These are phyloP conservation scores for Poecilia gillii DNA, from an alignment of 2,797 vertebrate species.

Conservation along the genomic window DNA sequence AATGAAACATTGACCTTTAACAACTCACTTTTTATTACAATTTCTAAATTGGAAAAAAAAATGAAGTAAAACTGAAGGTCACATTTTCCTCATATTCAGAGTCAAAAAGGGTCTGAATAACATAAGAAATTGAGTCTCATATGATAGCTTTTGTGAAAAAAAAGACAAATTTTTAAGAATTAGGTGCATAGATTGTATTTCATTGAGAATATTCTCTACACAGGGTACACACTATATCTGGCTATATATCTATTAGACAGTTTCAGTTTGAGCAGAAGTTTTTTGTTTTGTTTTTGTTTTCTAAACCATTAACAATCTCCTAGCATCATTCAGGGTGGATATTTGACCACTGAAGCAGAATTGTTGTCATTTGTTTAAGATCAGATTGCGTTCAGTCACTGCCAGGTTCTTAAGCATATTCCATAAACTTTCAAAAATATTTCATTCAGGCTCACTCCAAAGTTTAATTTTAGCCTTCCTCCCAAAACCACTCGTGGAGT, in stretches of 20 bases:
- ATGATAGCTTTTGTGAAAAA: background rate
- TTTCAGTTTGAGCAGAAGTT: background rate
- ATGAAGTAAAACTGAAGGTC: background rate
- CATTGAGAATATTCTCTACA: background rate
- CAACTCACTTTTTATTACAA: background rate
- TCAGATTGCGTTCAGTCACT: background rate
- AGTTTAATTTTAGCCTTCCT: background rate
- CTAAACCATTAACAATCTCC: background rate
- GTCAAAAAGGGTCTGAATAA: background rate
- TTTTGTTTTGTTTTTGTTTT: background rate
- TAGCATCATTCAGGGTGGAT: background rate
- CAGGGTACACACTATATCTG: background rate
- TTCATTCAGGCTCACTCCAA: background rate
- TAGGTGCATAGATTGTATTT: background rate
- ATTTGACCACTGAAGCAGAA: background rate
- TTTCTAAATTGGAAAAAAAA: background rate
- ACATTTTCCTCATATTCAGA: background rate
- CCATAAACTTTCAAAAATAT: background rate
- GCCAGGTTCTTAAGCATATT: background rate
- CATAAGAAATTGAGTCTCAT: background rate
- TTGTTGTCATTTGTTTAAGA: background rate
- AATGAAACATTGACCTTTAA: background rate
- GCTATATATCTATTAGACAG: background rate
- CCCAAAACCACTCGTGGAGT: background rate
- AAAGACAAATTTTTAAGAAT: background rate